These are phyloP conservation scores for Habropoda laboriosa DNA, from an alignment of 1,140 invertebrate genomes.

Conservation along the genomic window DNA sequence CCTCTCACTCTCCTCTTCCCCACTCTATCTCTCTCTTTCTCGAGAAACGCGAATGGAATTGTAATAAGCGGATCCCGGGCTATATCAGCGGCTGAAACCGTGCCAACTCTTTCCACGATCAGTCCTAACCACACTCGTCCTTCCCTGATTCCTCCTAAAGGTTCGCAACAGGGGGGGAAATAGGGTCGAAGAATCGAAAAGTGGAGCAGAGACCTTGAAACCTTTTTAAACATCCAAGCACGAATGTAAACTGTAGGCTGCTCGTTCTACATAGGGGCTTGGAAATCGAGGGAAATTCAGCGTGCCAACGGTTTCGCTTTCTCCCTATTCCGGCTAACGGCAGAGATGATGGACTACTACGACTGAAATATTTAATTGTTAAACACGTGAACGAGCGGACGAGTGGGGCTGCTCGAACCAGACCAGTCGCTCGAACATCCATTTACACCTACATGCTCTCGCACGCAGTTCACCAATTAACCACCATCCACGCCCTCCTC, in stretches of 20 bases:
- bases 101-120: slow-evolving; percentile 15
- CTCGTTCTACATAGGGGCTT: not conserved
- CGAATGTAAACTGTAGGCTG: not conserved
- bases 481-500: slow-evolving; percentile 35
- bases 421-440: slow-evolving; percentile 1
- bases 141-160: not conserved
- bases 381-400: not conserved
- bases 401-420: not conserved
- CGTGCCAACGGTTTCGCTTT: not conserved
- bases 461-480: slow-evolving; percentile 17
- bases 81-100: not conserved
- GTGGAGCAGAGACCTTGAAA: slow-evolving; percentile 1
- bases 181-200: not conserved
- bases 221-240: not conserved
- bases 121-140: not conserved
- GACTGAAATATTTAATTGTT: slow-evolving; percentile 21
- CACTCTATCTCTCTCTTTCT: not conserved
- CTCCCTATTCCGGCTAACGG: not conserved
- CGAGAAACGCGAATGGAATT: not conserved
- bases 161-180: no score
- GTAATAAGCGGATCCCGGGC: not conserved
- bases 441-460: slow-evolving; percentile 29
- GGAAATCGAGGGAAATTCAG: not conserved
- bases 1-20: not conserved
- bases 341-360: no score